Conservation (phyloP, 2,888 invertebrate species). For the Elegia similella region DNA sequence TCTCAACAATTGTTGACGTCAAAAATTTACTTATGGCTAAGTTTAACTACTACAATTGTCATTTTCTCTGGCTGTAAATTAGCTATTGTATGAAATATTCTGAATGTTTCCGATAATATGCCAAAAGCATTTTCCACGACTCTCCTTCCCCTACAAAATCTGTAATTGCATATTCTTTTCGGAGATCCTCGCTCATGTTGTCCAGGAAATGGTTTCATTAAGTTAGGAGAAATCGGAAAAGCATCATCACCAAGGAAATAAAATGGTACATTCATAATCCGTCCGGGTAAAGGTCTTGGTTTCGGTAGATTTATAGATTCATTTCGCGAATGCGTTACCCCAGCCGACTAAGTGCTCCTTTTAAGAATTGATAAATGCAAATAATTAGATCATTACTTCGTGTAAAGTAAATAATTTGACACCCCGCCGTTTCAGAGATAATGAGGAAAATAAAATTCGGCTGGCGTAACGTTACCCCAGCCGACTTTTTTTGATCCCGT, state of each 20-base stretch:
- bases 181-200: conserved; percentile 22
- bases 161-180: conserved; percentile 25
- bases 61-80: conserved; percentile 18
- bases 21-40: no score
- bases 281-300: conserved; percentile 21
- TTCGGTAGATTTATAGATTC: conserved; percentile 20
- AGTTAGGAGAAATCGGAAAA: conserved; percentile 20
- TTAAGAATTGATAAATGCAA: no score
- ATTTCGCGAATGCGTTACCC: conserved; percentile 20
- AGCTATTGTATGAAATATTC: conserved; percentile 22
- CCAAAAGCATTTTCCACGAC: conserved; percentile 22
- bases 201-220: conserved; percentile 24
- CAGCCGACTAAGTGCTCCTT: no score
- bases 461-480: no score
- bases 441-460: no score
- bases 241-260: conserved; percentile 23
- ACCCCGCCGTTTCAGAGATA: no score
- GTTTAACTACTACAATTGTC: no score
- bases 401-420: no score
- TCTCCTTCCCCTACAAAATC: conserved; percentile 22
- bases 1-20: no score
- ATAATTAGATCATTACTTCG: no score
- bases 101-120: conserved; percentile 23
- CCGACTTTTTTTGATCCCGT: no score
- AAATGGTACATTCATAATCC: conserved; percentile 19